phyloP scores from a whole-genome alignment of 2,797 vertebrate genomes.

The Enteromius mattozi region DNA sequence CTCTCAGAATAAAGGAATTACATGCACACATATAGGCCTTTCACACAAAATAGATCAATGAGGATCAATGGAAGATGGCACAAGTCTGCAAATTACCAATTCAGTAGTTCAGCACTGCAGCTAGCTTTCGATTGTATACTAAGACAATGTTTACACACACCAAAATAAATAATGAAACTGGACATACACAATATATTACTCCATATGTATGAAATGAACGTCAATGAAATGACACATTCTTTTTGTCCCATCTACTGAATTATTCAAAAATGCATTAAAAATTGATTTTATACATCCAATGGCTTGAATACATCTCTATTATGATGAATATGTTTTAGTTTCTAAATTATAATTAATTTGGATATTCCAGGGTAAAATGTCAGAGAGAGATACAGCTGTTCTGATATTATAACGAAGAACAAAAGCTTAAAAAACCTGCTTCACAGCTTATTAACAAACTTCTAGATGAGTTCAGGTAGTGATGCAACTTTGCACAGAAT shows the following conservation, averaged over 20 bases:
- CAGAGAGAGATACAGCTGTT: neutral
- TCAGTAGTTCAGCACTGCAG: slow-evolving; percentile 37
- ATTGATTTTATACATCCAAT: neutral
- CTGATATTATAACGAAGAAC: neutral
- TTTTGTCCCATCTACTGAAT: slow-evolving; percentile 3
- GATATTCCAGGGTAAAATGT: neutral
- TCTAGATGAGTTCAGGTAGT: neutral
- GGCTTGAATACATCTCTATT: neutral
- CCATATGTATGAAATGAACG: neutral
- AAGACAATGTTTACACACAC: slow-evolving; percentile 28
- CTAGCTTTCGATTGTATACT: neutral
- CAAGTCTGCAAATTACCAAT: slow-evolving; percentile 52
- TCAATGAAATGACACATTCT: neutral
- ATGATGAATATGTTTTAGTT: neutral
- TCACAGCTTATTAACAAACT: neutral
- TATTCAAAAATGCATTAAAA: neutral
- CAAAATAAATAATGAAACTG: slow-evolving; percentile 26
- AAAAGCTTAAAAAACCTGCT: neutral
- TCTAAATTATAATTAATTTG: neutral
- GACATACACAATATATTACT: neutral
- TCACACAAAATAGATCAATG: slow-evolving; percentile 60
- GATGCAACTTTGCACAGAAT: neutral
- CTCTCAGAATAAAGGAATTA: slow-evolving; percentile 58
- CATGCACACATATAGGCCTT: slow-evolving; percentile 43
- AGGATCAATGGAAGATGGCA: slow-evolving; percentile 55